Evolutionary conservation across 92 coral and sea anemone species (phyloP), one percentile per base, ranked within the genome.

Genomic region (Siderastrea radians): DNA sequence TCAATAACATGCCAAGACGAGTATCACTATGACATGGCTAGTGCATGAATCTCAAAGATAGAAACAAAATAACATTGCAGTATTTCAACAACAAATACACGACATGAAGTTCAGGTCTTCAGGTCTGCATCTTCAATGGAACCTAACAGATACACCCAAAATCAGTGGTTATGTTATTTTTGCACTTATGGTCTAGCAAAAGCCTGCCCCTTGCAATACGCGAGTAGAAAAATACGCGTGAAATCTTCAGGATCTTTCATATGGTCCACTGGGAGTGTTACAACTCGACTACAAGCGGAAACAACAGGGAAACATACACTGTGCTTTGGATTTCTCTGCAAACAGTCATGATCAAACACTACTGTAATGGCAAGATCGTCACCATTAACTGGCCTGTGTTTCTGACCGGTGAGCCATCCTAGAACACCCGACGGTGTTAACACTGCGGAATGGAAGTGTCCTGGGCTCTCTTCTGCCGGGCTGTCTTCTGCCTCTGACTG

Each of bases 151-250:
- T 14, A 72, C 77, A 48, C 46, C 55, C 47, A 49, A 45, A 55
- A 46, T 38, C 77, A 72, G 47, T 48, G 77, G 46, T 49, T 45
- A 54, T 72, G 58, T 72, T 55, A 72, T 54, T 55, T 80, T 63
- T 68, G 44, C 57, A 85, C 62, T 62, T 57, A 87, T 78, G 75
- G 76, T 68, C 79, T 80, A 16, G 67, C 79, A 78, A 79, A 89
- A 14, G 93, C 80, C 60, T 84, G 84, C 26, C 92, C 92, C 74
- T 89, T 89, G 38, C 93, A 89, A 55, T 68, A 84, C 3, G 89
- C 93, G 13, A 78, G 70, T 17, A 84, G 52, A 60, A 89, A 74
- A 48, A 68, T 64, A 13, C 77, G 74, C 8, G 63, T 47, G 71
- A 89, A 89, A 73, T 71, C 76, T 5, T 84, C 74, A 46, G 38